Evolutionary conservation across 1,140 invertebrate genomes (phyloP), one percentile per base, ranked within the genome.

Genomic region (Sminthurides bifidus): DNA sequence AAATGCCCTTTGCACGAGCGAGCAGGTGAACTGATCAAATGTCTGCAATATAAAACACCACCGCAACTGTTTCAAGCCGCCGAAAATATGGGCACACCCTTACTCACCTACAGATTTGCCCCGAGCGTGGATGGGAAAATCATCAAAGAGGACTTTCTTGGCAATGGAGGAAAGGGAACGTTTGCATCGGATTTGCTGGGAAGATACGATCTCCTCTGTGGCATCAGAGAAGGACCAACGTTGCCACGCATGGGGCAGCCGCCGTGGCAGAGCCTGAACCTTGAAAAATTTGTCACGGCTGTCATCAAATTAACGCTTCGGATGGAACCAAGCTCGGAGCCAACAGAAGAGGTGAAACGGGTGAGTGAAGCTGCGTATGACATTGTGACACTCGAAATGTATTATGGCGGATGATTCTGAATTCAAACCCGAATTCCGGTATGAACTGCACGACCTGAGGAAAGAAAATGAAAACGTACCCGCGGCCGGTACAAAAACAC

Each of bases 141-240:
- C 1, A 54, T 64, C 3, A 33, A 52, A 17, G 43, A 59, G 23
- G 56, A 61, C 41, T 24, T 61, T 21, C 37, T 44, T 37, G 44
- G 44, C 14, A 46, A 58, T 37, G 52, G 55, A 24, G 19, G 31
- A n/a, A 52, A 43, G 24, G 30, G 44, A 21, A 31, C 52, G 15
- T 24, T 12, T 0, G 56, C 35, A 31, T 31, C 51, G 45, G 59
- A 58, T 4, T 41, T 57, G 37, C 50, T 64, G 4, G 56, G 46
- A 0, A 45, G 48, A 26, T 64, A 59, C 50, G 63, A 64, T 26
- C 31, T 64, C n/a, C 40, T 64, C 2, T 59, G 59, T 45, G 63
- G 63, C 21, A 30, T 64, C 0, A 51, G 49, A 24, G 52, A 61
- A 50, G 63, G 63, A 8, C 56, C 56, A 0, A 45, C 56, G 17